Evolutionary conservation across 2,113 vertebrate species (phyloP).

Genomic region (Craseonycteris thonglongyai): DNA sequence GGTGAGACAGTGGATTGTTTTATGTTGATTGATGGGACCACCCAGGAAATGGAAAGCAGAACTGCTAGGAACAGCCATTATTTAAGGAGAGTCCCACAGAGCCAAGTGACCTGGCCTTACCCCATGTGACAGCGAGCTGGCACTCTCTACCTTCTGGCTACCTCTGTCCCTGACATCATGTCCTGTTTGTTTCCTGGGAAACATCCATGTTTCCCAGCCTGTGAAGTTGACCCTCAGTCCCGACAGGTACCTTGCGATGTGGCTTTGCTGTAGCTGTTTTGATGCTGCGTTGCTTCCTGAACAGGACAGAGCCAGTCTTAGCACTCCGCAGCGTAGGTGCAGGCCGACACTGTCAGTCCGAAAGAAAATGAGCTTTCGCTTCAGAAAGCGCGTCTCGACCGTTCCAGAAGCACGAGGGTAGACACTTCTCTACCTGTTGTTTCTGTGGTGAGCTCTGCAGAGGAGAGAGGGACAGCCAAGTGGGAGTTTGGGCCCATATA

Average conservation of each 20-base stretch:
- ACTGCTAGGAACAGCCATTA: neutral
- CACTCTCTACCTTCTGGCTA: neutral
- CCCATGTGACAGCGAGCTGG: accelerated
- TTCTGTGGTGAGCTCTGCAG: neutral
- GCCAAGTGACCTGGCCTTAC: no score
- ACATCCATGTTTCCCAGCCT: neutral
- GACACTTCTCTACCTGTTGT: neutral
- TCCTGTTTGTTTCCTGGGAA: no score
- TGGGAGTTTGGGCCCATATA: neutral
- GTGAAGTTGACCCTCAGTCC: neutral
- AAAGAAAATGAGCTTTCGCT: neutral
- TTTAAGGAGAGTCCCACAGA: accelerated
- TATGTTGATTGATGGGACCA: neutral
- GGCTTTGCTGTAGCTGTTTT: neutral
- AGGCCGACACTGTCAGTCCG: accelerated
- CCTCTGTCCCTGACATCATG: neutral
- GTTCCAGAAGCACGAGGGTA: neutral
- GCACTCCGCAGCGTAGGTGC: neutral
- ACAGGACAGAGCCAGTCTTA: neutral
- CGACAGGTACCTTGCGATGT: neutral
- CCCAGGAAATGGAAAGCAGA: neutral
- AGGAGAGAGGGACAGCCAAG: neutral
- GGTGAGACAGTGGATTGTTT: neutral
- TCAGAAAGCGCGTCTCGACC: neutral
- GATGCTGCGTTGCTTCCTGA: neutral